phyloP scores from a whole-genome alignment of 2,888 invertebrate genomes.

The Morpho helenor region DNA sequence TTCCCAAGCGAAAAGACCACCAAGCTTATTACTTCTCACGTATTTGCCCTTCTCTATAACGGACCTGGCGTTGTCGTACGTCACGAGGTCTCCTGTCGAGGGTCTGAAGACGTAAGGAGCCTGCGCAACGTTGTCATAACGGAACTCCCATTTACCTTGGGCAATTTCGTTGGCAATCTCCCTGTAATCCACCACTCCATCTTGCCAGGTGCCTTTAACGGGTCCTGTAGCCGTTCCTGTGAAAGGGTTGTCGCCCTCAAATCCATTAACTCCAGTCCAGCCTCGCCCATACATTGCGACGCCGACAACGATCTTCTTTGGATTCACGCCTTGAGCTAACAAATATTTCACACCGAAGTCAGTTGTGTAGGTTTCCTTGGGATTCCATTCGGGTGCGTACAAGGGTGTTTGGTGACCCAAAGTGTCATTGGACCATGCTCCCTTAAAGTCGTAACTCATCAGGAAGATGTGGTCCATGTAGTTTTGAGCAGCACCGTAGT shows the following conservation, averaged over 20 bases:
- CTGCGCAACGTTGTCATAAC: slow-evolving; percentile 65
- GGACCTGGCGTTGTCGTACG: slow-evolving; percentile 68
- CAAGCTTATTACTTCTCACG: slow-evolving; percentile 67
- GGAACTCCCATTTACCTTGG: slow-evolving; percentile 66
- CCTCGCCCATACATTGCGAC: slow-evolving; percentile 74
- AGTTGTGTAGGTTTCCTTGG: slow-evolving; percentile 71
- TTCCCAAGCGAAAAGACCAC: slow-evolving; percentile 72
- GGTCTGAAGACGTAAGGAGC: slow-evolving; percentile 70
- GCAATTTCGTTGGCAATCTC: slow-evolving; percentile 67
- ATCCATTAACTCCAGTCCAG: slow-evolving; percentile 63
- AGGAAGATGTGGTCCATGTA: slow-evolving; percentile 75
- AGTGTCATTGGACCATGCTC: slow-evolving; percentile 71
- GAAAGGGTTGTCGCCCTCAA: slow-evolving; percentile 60
- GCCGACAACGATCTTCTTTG: slow-evolving; percentile 68
- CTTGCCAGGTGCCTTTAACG: slow-evolving; percentile 71
- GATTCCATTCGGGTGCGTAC: slow-evolving; percentile 64
- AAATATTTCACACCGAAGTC: slow-evolving; percentile 68
- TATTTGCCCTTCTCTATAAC: slow-evolving; percentile 71
- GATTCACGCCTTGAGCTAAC: slow-evolving; percentile 66
- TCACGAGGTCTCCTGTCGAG: slow-evolving; percentile 63
- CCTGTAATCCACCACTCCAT: slow-evolving; percentile 71
- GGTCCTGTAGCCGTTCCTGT: slow-evolving; percentile 68
- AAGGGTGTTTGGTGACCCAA: slow-evolving; percentile 66
- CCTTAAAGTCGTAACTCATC: slow-evolving; percentile 74
- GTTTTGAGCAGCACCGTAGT: slow-evolving; percentile 65